Conservation (phyloP, 2,797 vertebrate genomes). For the Gobionotothen gibberifrons region DNA sequence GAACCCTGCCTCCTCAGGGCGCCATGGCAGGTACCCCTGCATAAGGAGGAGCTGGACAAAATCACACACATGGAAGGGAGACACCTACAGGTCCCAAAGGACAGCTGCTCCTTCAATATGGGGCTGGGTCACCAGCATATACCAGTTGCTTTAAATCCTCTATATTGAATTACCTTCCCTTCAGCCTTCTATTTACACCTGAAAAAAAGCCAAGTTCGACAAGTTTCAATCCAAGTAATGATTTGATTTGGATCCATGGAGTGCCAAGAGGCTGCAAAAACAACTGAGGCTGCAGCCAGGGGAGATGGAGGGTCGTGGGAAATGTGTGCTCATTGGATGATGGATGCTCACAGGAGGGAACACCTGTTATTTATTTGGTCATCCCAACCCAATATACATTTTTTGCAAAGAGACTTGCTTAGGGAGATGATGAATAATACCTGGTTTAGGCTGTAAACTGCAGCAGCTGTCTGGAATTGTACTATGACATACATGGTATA, state of each 20-base stretch:
- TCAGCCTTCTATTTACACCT: conserved; percentile 67
- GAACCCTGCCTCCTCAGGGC: conserved; percentile 48
- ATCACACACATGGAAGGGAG: conserved; percentile 45
- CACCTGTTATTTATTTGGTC: conserved; percentile 44
- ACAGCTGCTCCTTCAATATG: conserved; percentile 36
- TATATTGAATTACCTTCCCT: conserved; percentile 67
- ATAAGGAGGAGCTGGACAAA: conserved; percentile 52
- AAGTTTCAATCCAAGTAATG: conserved; percentile 62
- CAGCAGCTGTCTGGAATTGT: conserved; percentile 50
- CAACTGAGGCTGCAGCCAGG: conserved; percentile 43
- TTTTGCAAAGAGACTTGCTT: conserved; percentile 54
- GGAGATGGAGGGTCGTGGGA: conserved; percentile 49
- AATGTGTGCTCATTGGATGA: conserved; percentile 44
- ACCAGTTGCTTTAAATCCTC: conserved; percentile 60
- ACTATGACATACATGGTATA: conserved; percentile 51
- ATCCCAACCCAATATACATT: conserved; percentile 33
- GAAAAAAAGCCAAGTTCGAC: conserved; percentile 53
- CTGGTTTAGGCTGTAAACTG: conserved; percentile 33
- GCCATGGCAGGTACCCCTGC: conserved; percentile 50
- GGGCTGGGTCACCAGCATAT: conserved; percentile 41
- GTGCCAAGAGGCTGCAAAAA: conserved; percentile 46
- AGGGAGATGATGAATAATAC: conserved; percentile 57
- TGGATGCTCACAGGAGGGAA: conserved; percentile 37
- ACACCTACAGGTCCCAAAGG: conserved; percentile 46
- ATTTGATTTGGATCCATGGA: conserved; percentile 66